Evolutionary conservation across 2,888 invertebrate genomes (phyloP), one percentile per base, ranked within the genome.

Genomic region (Trichogramma dendrolimi): DNA sequence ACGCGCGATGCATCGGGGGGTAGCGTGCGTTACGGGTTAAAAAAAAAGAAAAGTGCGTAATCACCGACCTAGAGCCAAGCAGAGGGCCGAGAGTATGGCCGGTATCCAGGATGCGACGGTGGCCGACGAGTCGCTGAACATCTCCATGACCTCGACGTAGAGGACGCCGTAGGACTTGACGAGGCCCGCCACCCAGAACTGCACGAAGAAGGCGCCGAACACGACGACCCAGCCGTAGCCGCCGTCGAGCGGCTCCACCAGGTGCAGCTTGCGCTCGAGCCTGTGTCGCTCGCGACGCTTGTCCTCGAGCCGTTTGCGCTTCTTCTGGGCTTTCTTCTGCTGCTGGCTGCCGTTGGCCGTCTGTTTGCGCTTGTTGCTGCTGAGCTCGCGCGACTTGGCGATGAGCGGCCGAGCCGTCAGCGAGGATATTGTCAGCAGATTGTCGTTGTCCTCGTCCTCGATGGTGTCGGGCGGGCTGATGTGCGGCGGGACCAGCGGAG

Each of bases 81-180:
- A 91, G 11, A 91, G 80, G 4, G 89, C 90, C 0, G 90, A 90
- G 50, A 90, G 79, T 43, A 90, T 87, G 0, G 91, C 90, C 0
- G 90, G 90, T 69, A 91, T 89, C 90, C 90, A 90, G 0, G 90
- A 89, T 0, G 90, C 91, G 1, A 89, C 86, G 0, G 88, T 85
- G 42, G 88, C 89, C 0, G 90, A 86, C 0, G 88, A 87, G 58
- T 88, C 87, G 0, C 88, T 85, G 76, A 90, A 91, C 0, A 87
- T 89, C 76, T 90, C 89, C 84, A 90, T 86, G 61, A 91, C 88
- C 79, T 90, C 90, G 62, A 90, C 88, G 71, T 90, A 91, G 1
- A 91, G 81, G 14, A 91, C 89, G 0, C 91, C 91, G 72, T 90
- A 91, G 0, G 90, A 90, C 75, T 91, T 91, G 72, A 90, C 89